Conservation (phyloP, 1,140 invertebrate species). For the Drosophila malerkotliana region DNA sequence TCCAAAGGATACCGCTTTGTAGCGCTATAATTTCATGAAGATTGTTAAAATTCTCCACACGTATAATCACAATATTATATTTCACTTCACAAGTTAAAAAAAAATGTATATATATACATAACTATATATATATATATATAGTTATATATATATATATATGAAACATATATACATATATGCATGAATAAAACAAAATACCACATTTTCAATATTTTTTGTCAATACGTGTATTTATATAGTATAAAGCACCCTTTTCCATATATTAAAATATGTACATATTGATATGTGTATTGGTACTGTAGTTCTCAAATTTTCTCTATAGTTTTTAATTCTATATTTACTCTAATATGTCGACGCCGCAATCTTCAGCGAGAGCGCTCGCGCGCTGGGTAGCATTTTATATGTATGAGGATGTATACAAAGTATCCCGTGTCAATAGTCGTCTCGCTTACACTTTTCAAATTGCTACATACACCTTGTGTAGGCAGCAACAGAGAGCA, state of each 20-base stretch:
- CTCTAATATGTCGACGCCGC: slow-evolving; percentile 33
- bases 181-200: slow-evolving; percentile 8
- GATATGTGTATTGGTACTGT: slow-evolving; percentile 26
- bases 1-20: not conserved
- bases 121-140: not conserved
- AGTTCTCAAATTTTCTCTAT: slow-evolving; percentile 49
- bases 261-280: slow-evolving; percentile 23
- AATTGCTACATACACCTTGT: slow-evolving; percentile 54
- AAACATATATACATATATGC: slow-evolving; percentile 26
- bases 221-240: not conserved
- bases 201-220: not conserved
- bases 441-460: slow-evolving; percentile 58
- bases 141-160: not conserved
- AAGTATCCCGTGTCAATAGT: slow-evolving; percentile 47
- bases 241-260: slow-evolving; percentile 8
- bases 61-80: not conserved
- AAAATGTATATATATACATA: not conserved
- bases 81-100: not conserved
- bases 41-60: not conserved
- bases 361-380: slow-evolving; percentile 40
- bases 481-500: slow-evolving; percentile 49
- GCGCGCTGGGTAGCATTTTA: slow-evolving; percentile 49
- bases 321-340: slow-evolving; percentile 34
- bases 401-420: slow-evolving; percentile 35
- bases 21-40: not conserved